phyloP scores from a whole-genome alignment of 2,113 vertebrate species.

The Phasianus colchicus region DNA sequence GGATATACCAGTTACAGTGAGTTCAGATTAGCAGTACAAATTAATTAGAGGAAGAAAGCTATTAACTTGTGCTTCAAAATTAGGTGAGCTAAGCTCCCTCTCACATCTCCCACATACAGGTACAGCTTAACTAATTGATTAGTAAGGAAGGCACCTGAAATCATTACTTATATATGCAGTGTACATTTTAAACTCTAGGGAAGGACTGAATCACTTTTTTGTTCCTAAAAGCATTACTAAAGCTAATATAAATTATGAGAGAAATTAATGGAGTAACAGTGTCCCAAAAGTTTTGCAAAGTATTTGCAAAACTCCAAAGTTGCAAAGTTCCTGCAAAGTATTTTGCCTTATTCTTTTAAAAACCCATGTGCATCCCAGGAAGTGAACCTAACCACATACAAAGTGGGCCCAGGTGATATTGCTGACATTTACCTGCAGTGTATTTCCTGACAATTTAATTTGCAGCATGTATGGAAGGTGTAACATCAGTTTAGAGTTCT shows the following conservation, averaged over 20 bases:
- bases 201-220: neutral
- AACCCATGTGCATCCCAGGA: neutral
- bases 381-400: neutral
- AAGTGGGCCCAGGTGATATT: neutral
- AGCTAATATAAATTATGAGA: neutral
- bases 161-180: neutral
- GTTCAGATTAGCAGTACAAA: conserved; percentile 30
- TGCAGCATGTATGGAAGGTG: neutral
- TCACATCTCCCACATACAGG: neutral
- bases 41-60: conserved; percentile 57
- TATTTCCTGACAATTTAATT: neutral
- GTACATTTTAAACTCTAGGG: neutral
- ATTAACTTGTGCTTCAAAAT: conserved; percentile 44
- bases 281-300: neutral
- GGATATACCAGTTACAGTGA: conserved; percentile 15
- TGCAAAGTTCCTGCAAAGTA: neutral
- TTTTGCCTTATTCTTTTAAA: neutral
- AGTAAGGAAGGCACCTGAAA: conserved; percentile 1
- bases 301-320: no score
- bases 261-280: neutral
- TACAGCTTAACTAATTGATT: conserved; percentile 45
- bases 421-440: neutral
- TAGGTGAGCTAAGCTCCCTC: conserved; percentile 32
- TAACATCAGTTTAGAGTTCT: neutral
- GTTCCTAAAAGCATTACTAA: neutral